Evolutionary conservation across 2,113 vertebrate genomes (phyloP).

Genomic region (Centropus unirufus): DNA sequence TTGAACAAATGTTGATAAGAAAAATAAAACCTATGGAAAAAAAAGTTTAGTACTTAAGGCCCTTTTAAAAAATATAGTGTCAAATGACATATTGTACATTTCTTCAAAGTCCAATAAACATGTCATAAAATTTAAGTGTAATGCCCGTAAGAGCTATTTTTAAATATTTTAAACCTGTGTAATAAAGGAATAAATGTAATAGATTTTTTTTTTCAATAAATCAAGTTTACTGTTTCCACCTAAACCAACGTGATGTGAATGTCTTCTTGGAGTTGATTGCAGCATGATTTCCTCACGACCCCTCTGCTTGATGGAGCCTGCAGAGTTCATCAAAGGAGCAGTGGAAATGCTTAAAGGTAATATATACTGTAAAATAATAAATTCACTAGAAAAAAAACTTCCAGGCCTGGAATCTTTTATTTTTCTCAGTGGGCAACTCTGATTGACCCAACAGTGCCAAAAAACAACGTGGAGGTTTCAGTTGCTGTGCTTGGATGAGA

Average conservation of each 20-base stretch:
- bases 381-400: background rate
- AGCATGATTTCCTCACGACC: background rate
- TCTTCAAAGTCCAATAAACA: slow-evolving; percentile 35
- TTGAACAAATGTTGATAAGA: slow-evolving; percentile 81
- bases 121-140: slow-evolving; percentile 56
- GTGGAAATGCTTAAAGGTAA: background rate
- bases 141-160: slow-evolving; percentile 75
- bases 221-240: slow-evolving; percentile 90
- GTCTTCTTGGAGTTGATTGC: slow-evolving; percentile 66
- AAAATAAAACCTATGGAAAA: slow-evolving; percentile 74
- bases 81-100: slow-evolving; percentile 53
- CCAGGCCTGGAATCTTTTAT: background rate
- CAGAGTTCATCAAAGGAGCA: background rate
- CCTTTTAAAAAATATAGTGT: slow-evolving; percentile 48
- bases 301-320: background rate
- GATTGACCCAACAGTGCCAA: background rate
- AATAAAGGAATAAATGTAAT: slow-evolving; percentile 88
- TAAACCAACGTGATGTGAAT: slow-evolving; percentile 59
- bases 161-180: slow-evolving; percentile 89
- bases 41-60: slow-evolving; percentile 27
- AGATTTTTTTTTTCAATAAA: slow-evolving; percentile 92
- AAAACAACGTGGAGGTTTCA: background rate
- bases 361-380: background rate
- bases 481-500: background rate
- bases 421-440: background rate